A percentile compares a stretch with the other conserved stretches of the same genome.
Evolutionary conservation across 2,888 invertebrate genomes (phyloP).

Genomic region (Labia minor): DNA sequence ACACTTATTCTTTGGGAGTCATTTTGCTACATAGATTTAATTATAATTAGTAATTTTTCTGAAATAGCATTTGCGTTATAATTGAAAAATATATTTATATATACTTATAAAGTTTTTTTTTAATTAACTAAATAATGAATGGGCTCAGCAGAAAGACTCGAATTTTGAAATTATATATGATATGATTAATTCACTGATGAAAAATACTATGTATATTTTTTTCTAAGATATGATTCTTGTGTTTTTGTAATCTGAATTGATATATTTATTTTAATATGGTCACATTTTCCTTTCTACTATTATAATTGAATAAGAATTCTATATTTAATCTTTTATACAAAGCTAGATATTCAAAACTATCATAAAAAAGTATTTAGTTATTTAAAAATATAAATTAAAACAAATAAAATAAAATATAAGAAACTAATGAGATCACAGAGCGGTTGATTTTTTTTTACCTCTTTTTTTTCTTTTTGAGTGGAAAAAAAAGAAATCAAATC

Average conservation of each 20-base stretch:
- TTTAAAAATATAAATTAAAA: constrained; percentile 5
- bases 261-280: neutral
- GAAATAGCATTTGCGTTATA: neutral
- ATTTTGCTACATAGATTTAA: constrained; percentile 5
- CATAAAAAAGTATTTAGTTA: neutral
- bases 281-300: neutral
- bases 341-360: neutral
- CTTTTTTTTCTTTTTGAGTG: neutral
- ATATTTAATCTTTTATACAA: neutral
- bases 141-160: constrained; percentile 13
- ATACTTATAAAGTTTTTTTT: neutral
- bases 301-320: neutral
- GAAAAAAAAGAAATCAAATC: neutral
- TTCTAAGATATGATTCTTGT: neutral
- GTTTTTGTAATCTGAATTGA: neutral
- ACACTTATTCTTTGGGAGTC: constrained; percentile 13
- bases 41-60: neutral
- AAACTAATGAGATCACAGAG: constrained; percentile 13
- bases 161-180: neutral
- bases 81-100: constrained; percentile 1
- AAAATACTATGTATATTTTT: neutral
- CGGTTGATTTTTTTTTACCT: neutral
- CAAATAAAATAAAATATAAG: neutral
- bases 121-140: neutral
- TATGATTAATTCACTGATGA: neutral